phyloP scores from a whole-genome alignment of 1,140 invertebrate species.

The Caenorhabditis elegans region DNA sequence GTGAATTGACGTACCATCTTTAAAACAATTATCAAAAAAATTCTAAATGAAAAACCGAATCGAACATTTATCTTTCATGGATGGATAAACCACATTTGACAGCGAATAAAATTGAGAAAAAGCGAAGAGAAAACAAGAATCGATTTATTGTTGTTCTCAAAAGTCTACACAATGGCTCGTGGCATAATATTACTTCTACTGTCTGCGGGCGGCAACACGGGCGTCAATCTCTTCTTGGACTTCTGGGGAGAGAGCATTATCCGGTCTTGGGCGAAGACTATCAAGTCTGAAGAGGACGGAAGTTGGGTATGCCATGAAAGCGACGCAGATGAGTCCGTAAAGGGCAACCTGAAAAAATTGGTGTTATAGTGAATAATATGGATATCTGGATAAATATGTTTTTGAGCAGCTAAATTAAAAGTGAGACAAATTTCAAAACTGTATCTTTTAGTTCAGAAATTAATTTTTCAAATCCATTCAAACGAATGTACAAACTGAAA shows the following conservation, averaged over 20 bases:
- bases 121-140: constrained; percentile 1
- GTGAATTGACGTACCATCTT: constrained; percentile 53
- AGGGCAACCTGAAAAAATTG: constrained; percentile 48
- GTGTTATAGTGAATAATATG: too few relatives aligned
- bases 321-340: constrained; percentile 46
- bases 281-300: constrained; percentile 55
- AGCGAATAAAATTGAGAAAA: background rate
- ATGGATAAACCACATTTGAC: background rate
- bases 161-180: background rate
- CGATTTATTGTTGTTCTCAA: constrained; percentile 22
- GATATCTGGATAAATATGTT: too few relatives aligned
- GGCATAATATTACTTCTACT: background rate
- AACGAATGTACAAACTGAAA: too few relatives aligned
- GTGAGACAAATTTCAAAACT: too few relatives aligned
- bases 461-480: too few relatives aligned
- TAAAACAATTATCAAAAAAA: constrained; percentile 9
- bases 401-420: too few relatives aligned
- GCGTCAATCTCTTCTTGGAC: constrained; percentile 20
- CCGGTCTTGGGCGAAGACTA: constrained; percentile 51
- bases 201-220: constrained; percentile 10
- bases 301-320: constrained; percentile 53
- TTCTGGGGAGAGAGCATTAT: constrained; percentile 20
- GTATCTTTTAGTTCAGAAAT: too few relatives aligned
- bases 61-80: constrained; percentile 1
- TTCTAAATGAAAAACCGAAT: background rate